phyloP scores from a whole-genome alignment of 2,797 vertebrate genomes.

The Acrossocheilus fasciatus region DNA sequence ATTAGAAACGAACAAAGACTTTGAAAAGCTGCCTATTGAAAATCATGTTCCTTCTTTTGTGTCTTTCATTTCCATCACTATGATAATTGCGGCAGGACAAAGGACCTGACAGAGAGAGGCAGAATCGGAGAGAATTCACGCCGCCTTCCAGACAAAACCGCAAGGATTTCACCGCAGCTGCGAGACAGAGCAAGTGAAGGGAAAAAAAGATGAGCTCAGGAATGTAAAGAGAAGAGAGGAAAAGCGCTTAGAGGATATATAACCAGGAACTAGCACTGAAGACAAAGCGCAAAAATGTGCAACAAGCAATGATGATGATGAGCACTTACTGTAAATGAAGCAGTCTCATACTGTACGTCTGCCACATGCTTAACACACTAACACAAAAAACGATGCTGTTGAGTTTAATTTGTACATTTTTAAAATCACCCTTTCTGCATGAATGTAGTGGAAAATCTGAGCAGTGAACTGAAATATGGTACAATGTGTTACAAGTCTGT shows the following conservation, averaged over 20 bases:
- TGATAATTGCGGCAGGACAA: conserved; percentile 64
- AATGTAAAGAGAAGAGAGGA: neutral
- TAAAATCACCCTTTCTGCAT: neutral
- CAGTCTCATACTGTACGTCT: neutral
- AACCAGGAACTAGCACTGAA: neutral
- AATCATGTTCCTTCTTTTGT: conserved; percentile 61
- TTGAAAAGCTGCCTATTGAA: conserved; percentile 58
- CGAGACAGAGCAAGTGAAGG: conserved; percentile 24
- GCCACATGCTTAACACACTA: neutral
- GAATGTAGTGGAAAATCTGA: neutral
- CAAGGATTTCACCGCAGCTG: conserved; percentile 51
- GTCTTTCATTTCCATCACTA: conserved; percentile 64
- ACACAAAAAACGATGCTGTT: neutral
- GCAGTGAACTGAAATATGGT: neutral
- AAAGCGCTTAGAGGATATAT: neutral
- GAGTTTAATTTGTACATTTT: neutral
- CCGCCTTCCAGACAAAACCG: conserved; percentile 45
- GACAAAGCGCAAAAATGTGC: neutral
- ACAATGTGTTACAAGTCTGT: neutral
- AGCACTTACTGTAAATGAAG: conserved; percentile 8
- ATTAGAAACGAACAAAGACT: conserved; percentile 61
- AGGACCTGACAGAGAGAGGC: conserved; percentile 63
- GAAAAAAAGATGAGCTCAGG: neutral
- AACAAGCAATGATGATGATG: neutral
- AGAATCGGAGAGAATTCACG: conserved; percentile 44